These are phyloP conservation scores for Oreochromis niloticus DNA, from an alignment of 2,113 vertebrate species.

Conservation along the genomic window DNA sequence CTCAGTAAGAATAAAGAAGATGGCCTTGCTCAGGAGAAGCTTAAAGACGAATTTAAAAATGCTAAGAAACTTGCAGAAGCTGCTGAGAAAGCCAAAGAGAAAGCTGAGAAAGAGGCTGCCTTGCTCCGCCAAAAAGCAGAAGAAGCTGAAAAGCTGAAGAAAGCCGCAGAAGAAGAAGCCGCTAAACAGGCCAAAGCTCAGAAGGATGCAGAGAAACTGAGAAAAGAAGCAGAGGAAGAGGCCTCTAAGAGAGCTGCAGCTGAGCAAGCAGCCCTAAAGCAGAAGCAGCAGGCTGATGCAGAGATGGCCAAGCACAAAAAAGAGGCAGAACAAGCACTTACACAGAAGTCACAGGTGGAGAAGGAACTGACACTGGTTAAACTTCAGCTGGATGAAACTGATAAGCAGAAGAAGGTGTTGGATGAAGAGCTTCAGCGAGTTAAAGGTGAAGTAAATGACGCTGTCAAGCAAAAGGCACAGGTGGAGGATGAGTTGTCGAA, in stretches of 20 bases:
- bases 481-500: slow-evolving; percentile 89
- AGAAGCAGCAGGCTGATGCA: slow-evolving; percentile 82
- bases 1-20: slow-evolving; percentile 86
- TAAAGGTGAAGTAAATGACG: slow-evolving; percentile 85
- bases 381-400: slow-evolving; percentile 86
- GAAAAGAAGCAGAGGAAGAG: slow-evolving; percentile 87
- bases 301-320: slow-evolving; percentile 93
- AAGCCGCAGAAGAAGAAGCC: slow-evolving; percentile 82
- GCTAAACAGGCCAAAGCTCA: slow-evolving; percentile 79
- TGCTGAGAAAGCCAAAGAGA: slow-evolving; percentile 80
- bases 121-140: slow-evolving; percentile 82
- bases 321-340: slow-evolving; percentile 83
- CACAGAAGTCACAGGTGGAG: slow-evolving; percentile 90
- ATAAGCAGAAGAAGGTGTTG: slow-evolving; percentile 85
- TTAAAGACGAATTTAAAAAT: slow-evolving; percentile 80
- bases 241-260: slow-evolving; percentile 80
- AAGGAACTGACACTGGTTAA: slow-evolving; percentile 84
- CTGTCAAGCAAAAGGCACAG: slow-evolving; percentile 82
- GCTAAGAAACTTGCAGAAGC: slow-evolving; percentile 79
- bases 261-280: slow-evolving; percentile 81
- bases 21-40: slow-evolving; percentile 78
- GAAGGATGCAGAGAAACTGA: slow-evolving; percentile 80
- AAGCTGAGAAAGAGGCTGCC: slow-evolving; percentile 82
- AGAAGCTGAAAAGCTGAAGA: slow-evolving; percentile 85
- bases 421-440: slow-evolving; percentile 90